These are phyloP conservation scores for Morpho achilles DNA, from an alignment of 2,888 invertebrate species.

Conservation along the genomic window DNA sequence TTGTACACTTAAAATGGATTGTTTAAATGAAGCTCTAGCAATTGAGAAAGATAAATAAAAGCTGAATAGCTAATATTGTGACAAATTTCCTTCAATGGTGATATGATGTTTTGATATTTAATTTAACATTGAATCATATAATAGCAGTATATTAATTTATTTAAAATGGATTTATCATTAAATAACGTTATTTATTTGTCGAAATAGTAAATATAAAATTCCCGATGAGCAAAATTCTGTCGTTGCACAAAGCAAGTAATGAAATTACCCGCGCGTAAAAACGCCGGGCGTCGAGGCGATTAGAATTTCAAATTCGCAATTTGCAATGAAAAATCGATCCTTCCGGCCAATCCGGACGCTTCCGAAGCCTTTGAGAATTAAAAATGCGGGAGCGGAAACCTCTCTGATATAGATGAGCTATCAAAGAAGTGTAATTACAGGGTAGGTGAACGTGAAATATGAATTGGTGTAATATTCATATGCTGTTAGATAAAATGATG, in stretches of 20 bases:
- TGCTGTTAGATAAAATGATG: no score
- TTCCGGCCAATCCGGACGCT: constrained; percentile 54
- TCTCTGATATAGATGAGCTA: constrained; percentile 41
- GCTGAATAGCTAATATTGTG: no score
- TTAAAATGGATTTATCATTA: no score
- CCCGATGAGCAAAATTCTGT: constrained; percentile 13
- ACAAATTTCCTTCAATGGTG: no score
- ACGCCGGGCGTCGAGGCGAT: constrained; percentile 30
- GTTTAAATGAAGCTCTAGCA: no score
- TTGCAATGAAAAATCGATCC: constrained; percentile 54
- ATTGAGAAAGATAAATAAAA: no score
- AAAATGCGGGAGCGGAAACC: constrained; percentile 48
- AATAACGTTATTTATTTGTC: no score
- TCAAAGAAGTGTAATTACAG: constrained; percentile 33
- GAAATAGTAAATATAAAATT: constrained; percentile 8
- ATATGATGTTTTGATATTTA: no score
- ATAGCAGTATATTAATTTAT: no score
- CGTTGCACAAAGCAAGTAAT: constrained; percentile 22
- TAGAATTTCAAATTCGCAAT: constrained; percentile 39
- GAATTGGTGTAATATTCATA: no score
- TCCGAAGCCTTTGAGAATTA: constrained; percentile 46
- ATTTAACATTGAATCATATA: no score
- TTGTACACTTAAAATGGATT: no score
- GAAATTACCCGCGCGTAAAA: constrained; percentile 29
- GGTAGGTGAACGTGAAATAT: neutral